Conservation (phyloP, 2,113 vertebrate species). For the Condylura cristata region DNA sequence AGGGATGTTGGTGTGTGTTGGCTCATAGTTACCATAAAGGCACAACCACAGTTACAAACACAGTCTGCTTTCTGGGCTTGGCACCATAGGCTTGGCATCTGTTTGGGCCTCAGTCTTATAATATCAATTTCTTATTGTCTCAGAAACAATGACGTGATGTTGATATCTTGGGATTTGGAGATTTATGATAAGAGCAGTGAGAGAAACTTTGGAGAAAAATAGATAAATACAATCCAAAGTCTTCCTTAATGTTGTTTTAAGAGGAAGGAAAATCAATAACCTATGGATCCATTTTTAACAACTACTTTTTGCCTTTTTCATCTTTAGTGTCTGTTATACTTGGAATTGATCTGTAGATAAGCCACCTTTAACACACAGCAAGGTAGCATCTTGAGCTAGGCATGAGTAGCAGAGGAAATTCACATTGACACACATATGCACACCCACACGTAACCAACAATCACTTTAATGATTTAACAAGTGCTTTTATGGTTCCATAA, state of each 20-base stretch:
- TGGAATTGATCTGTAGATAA: not conserved
- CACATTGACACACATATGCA: not conserved
- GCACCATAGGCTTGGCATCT: not conserved
- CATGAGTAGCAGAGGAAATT: not conserved
- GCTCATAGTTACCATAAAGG: not conserved
- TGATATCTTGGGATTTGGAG: not conserved
- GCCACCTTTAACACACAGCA: not conserved
- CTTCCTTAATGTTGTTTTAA: not conserved
- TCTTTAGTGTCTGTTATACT: not conserved
- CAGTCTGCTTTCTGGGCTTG: not conserved
- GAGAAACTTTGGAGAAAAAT: not conserved
- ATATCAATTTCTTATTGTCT: not conserved
- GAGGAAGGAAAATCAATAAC: not conserved
- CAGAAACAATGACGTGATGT: not conserved
- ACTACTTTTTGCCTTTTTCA: not conserved
- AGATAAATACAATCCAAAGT: not conserved
- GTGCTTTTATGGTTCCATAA: slow-evolving; percentile 43
- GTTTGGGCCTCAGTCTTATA: not conserved
- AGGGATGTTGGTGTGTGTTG: not conserved
- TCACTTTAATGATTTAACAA: not conserved
- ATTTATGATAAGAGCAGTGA: not conserved
- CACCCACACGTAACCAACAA: slow-evolving; percentile 26
- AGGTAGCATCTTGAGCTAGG: not conserved
- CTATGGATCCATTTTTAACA: not conserved
- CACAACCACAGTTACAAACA: not conserved